Percentiles rank a stretch among this genome's conserved stretches.
These are phyloP conservation scores for Alces alces DNA, from an alignment of 2,113 vertebrate genomes.

Conservation along the genomic window DNA sequence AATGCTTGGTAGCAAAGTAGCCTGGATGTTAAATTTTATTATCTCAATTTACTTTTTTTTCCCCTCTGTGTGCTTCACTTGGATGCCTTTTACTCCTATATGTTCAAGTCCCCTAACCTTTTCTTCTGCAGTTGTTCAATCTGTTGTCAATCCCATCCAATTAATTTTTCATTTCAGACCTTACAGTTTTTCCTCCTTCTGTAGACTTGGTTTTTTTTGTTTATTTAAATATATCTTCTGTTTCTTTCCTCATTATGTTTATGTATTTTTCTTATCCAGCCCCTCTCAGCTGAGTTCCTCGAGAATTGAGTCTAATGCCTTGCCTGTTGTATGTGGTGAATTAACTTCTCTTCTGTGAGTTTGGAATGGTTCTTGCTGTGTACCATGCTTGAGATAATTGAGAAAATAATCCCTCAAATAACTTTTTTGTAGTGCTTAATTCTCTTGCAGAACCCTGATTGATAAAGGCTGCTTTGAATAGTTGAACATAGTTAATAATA, in stretches of 20 bases:
- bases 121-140: background rate
- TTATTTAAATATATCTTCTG: background rate
- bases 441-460: background rate
- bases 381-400: background rate
- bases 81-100: background rate
- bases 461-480: background rate
- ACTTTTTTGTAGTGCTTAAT: background rate
- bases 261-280: background rate
- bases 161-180: slow-evolving; percentile 1
- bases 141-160: background rate
- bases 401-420: background rate
- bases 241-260: background rate
- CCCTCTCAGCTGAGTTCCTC: background rate
- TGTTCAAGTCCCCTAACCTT: background rate
- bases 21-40: background rate
- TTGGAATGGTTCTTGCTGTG: background rate
- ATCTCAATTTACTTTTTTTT: background rate
- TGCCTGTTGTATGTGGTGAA: background rate
- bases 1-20: background rate
- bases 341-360: background rate
- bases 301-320: background rate
- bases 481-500: background rate
- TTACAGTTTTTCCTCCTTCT: background rate
- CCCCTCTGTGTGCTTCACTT: background rate
- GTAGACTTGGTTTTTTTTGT: background rate